Evolutionary conservation across 2,113 vertebrate species (phyloP), one percentile per base, ranked within the genome.

Genomic region (Mormyrus lacerda): DNA sequence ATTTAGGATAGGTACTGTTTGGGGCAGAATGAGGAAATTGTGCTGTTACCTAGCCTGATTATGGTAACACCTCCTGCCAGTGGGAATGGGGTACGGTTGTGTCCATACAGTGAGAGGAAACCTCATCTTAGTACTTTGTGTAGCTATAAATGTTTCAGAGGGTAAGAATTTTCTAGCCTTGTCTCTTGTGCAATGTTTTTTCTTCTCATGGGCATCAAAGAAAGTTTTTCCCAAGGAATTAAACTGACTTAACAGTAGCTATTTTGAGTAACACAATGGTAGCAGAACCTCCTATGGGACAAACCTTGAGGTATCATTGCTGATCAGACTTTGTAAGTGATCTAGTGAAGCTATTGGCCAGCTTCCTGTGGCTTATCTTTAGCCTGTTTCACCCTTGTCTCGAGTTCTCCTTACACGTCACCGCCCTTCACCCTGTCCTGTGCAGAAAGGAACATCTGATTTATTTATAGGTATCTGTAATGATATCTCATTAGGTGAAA

Each of bases 141-240:
- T 85, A 44, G 90, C 90, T 95, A 94, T 92, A 90, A 94, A 94
- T 13, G 47, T 85, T 27, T 85, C n/a, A 31, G 27, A 31, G 27
- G 61, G 61, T 69, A 27, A 3, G 27, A 31, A 31, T 69, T 69
- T 69, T 31, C n/a, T 31, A 69, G 61, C 61, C n/a, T 13, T 27
- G 10, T 69, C 9, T 69, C 27, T 31, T 69, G n/a, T 13, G n/a
- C 27, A 31, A 0, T 1, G 1, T 27, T 11, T n/a, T n/a, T 9
- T 27, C 10, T 6, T 4, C 1, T 55, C 19, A 0, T 10, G 10
- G 27, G 27, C 61, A 69, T 69, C 3, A 69, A 69, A 27, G n/a
- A 13, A 69, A 13, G 27, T 10, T 69, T 79, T 65, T 35, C 3
- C 73, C 15, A 42, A 42, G 73, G 35, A 79, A 85, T 48, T 50